phyloP scores from a whole-genome alignment of 2,113 vertebrate genomes.

The Ahaetulla prasina region DNA sequence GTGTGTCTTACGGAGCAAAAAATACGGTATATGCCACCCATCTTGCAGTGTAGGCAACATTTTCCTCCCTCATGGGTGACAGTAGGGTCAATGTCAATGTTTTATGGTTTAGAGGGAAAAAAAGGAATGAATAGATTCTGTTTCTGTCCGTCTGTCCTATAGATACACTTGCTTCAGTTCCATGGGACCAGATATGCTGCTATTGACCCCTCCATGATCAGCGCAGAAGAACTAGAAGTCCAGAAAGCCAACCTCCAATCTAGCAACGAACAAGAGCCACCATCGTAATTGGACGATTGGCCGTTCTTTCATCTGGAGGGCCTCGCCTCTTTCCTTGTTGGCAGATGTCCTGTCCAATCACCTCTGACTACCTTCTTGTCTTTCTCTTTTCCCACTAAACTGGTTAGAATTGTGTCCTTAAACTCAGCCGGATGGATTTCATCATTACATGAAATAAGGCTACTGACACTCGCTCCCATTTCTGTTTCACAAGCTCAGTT shows the following conservation, averaged over 20 bases:
- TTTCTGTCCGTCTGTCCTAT: background rate
- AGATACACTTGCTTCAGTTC: constrained; percentile 96
- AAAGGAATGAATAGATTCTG: background rate
- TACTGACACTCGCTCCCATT: constrained; percentile 4
- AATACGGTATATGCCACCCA: background rate
- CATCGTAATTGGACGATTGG: constrained; percentile 22
- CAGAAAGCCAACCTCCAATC: constrained; percentile 73
- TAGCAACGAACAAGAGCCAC: constrained; percentile 68
- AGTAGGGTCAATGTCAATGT: background rate
- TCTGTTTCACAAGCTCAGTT: constrained; percentile 34
- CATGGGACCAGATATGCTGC: constrained; percentile 90
- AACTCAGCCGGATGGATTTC: constrained; percentile 41
- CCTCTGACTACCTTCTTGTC: constrained; percentile 1
- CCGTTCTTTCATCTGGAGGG: background rate
- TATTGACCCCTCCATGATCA: constrained; percentile 90
- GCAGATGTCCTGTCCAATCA: constrained; percentile 42
- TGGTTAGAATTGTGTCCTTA: constrained; percentile 51
- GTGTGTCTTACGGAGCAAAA: no score
- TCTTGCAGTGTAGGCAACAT: background rate
- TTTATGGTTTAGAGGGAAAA: background rate
- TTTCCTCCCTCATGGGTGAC: background rate
- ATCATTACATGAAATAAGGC: constrained; percentile 30
- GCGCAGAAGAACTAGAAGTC: constrained; percentile 87
- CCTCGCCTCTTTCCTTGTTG: background rate
- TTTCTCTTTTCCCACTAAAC: constrained; percentile 32